phyloP scores from a whole-genome alignment of 2,797 vertebrate species.

The Staurois parvus region DNA sequence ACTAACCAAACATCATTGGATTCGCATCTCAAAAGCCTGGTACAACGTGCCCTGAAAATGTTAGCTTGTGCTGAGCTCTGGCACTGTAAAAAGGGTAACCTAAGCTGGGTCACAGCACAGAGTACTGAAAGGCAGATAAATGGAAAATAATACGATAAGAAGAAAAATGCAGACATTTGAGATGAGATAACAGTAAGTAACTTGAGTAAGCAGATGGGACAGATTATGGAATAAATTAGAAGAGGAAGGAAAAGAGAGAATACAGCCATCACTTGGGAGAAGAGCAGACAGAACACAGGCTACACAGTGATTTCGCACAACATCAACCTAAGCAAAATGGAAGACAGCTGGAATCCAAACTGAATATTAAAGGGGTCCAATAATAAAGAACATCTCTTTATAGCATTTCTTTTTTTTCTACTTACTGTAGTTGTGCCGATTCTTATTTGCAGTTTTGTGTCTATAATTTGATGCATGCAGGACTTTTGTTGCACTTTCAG shows the following conservation, averaged over 20 bases:
- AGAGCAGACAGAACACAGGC: slow-evolving; percentile 24
- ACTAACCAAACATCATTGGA: neutral
- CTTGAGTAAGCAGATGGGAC: slow-evolving; percentile 35
- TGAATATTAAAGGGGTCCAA: neutral
- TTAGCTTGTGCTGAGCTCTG: neutral
- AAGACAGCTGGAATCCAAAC: neutral
- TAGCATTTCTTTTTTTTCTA: neutral
- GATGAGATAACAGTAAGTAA: slow-evolving; percentile 23
- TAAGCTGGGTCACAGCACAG: slow-evolving; percentile 4
- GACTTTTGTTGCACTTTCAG: too few relatives aligned
- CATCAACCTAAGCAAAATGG: neutral
- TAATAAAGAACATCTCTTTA: neutral
- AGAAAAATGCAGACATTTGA: slow-evolving; percentile 31
- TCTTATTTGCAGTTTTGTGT: neutral
- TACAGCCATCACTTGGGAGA: slow-evolving; percentile 26
- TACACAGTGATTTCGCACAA: slow-evolving; percentile 11
- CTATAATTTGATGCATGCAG: neutral
- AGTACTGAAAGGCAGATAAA: neutral
- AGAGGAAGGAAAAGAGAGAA: slow-evolving; percentile 32
- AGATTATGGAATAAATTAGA: slow-evolving; percentile 44
- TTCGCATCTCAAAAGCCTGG: neutral
- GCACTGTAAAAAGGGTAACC: slow-evolving; percentile 2
- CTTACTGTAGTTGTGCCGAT: neutral
- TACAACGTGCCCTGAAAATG: neutral
- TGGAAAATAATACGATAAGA: slow-evolving; percentile 7